Percentiles rank a stretch among this genome's conserved stretches.
Conservation (phyloP, 2,113 vertebrate genomes). For the Xyrauchen texanus region DNA sequence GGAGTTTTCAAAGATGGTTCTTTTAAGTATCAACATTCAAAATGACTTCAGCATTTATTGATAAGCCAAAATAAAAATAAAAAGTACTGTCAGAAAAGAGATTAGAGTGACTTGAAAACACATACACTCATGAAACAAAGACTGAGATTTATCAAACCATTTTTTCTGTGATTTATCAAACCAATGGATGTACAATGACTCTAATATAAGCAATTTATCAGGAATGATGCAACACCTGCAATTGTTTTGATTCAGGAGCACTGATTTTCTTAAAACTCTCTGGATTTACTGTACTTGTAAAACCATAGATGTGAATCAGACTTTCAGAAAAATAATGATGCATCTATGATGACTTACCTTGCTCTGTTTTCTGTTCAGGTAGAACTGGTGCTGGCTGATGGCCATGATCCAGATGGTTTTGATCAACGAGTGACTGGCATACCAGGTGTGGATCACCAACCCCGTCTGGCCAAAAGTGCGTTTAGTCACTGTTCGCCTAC, state of each 20-base stretch:
- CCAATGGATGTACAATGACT: background rate
- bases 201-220: background rate
- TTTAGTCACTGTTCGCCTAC: conserved; percentile 90
- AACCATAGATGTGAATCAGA: too few relatives aligned
- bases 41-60: too few relatives aligned
- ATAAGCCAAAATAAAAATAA: too few relatives aligned
- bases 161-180: background rate
- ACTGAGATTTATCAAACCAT: background rate
- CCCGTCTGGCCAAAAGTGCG: conserved; percentile 94
- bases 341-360: conserved; percentile 81
- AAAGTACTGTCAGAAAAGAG: background rate
- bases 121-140: background rate
- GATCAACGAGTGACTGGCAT: conserved; percentile 94
- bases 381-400: conserved; percentile 98
- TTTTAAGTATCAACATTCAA: too few relatives aligned
- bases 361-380: conserved; percentile 98
- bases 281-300: too few relatives aligned
- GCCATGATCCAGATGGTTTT: conserved; percentile 99
- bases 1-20: too few relatives aligned
- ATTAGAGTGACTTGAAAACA: background rate
- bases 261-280: too few relatives aligned
- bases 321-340: too few relatives aligned
- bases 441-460: conserved; percentile 96
- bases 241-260: too few relatives aligned
- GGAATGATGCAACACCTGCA: background rate